Conservation (phyloP, 2,113 vertebrate genomes). For the Danio rerio region GRCz12tu NC_133180.1:45783001-45783500, state of each 20-base stretch:
- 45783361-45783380: neutral
- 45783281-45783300: too few relatives aligned
- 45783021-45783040: too few relatives aligned
- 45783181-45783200: neutral
- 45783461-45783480: neutral
- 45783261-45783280: too few relatives aligned
- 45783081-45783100: too few relatives aligned
- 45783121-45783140: neutral
- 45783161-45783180: neutral
- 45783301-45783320: too few relatives aligned
- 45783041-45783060: too few relatives aligned
- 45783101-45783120: too few relatives aligned
- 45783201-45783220: too few relatives aligned
- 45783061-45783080: too few relatives aligned
- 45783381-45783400: neutral
- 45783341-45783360: neutral
- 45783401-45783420: neutral
- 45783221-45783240: too few relatives aligned
- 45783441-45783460: conserved; percentile 16
- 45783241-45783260: too few relatives aligned
- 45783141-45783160: neutral
- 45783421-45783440: conserved; percentile 16
- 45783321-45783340: neutral
- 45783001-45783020: too few relatives aligned
- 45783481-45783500: neutral